These are phyloP conservation scores for Steinernema feltiae DNA, from an alignment of 1,140 invertebrate genomes.

Conservation along the genomic window DNA sequence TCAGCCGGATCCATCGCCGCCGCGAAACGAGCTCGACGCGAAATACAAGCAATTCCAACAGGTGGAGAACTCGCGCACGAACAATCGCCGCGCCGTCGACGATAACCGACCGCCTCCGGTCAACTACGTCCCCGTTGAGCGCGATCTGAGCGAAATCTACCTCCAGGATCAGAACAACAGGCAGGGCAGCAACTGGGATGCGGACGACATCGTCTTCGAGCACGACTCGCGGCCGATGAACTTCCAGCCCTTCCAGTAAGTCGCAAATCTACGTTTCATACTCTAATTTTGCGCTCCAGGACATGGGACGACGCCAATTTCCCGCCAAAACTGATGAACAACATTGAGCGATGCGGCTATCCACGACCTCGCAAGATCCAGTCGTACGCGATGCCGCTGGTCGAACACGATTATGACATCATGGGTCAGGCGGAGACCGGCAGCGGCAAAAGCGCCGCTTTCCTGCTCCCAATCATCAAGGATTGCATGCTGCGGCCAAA, in stretches of 20 bases:
- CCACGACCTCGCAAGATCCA: constrained; percentile 87
- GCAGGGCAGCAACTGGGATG: background rate
- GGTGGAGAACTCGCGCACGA: background rate
- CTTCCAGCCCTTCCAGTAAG: background rate
- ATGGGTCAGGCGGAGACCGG: constrained; percentile 96
- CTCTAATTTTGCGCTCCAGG: no score
- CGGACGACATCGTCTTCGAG: background rate
- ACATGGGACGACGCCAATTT: background rate
- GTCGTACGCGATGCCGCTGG: constrained; percentile 93
- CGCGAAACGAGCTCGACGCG: no score
- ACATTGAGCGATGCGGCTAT: background rate
- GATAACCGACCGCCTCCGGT: no score
- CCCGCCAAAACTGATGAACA: background rate
- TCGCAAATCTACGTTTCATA: no score
- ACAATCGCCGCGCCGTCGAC: background rate
- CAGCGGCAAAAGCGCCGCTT: constrained; percentile 77
- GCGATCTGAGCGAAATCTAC: background rate
- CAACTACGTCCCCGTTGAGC: background rate
- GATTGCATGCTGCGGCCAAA: background rate
- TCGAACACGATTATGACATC: constrained; percentile 89
- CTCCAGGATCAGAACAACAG: background rate
- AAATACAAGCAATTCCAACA: background rate
- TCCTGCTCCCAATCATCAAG: constrained; percentile 28
- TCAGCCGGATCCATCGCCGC: no score
- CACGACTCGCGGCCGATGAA: background rate